Conservation (phyloP, 2,888 invertebrate genomes). For the Oligia fasciuncula region DNA sequence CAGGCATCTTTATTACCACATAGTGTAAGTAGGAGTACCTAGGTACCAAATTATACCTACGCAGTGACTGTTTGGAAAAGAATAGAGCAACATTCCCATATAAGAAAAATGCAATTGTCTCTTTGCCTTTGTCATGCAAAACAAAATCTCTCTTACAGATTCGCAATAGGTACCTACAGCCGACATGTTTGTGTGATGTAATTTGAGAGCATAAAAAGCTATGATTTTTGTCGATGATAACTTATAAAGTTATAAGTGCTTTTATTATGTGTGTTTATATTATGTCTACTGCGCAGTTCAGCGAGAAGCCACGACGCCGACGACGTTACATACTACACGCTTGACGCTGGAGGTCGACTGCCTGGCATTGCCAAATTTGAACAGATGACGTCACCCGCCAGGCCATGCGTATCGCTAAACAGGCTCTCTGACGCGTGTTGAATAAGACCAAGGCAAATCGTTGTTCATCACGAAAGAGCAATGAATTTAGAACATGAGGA, state of each 20-base stretch:
- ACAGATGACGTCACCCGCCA: conserved; percentile 76
- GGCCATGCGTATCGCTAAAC: conserved; percentile 32
- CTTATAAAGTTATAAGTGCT: background rate
- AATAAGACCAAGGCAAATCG: background rate
- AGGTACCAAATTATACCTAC: background rate
- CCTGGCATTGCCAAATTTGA: conserved; percentile 86
- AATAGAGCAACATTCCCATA: conserved; percentile 11
- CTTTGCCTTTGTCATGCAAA: conserved; percentile 25
- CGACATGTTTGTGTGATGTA: conserved; percentile 33
- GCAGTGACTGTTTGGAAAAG: conserved; percentile 8
- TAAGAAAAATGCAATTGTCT: conserved; percentile 19
- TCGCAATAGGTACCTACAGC: conserved; percentile 1
- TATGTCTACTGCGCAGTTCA: conserved; percentile 63
- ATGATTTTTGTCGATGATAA: conserved; percentile 30
- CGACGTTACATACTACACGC: conserved; percentile 46
- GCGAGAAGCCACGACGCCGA: conserved; percentile 55
- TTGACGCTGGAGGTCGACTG: conserved; percentile 84
- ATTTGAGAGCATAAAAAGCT: conserved; percentile 43
- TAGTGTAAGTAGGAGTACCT: background rate
- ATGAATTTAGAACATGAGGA: conserved; percentile 49
- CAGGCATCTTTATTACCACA: background rate
- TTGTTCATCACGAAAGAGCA: conserved; percentile 24
- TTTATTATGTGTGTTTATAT: conserved; percentile 28
- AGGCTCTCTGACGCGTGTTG: conserved; percentile 33
- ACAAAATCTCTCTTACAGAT: conserved; percentile 19